Conservation (phyloP, 2,888 invertebrate genomes). For the Koerneria pararmatus region DNA sequence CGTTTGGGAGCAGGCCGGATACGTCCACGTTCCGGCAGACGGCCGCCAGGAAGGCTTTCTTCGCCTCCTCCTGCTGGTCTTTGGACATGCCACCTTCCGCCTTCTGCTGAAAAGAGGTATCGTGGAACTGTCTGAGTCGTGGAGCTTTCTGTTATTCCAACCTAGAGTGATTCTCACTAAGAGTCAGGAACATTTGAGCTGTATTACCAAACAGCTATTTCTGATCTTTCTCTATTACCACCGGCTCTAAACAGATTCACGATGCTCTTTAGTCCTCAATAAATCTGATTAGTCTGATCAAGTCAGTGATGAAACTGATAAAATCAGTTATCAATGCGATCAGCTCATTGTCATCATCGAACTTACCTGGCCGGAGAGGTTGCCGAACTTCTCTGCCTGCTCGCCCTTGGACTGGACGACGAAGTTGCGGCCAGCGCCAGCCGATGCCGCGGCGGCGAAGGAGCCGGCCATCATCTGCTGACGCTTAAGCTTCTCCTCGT, state of each 20-base stretch:
- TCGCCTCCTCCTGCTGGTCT: constrained; percentile 53
- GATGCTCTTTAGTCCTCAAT: no score
- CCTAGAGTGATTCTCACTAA: no score
- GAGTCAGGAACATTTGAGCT: no score
- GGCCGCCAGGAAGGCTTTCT: constrained; percentile 50
- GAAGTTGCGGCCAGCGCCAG: constrained; percentile 52
- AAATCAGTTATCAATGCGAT: neutral
- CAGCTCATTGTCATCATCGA: neutral
- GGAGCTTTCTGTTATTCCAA: no score
- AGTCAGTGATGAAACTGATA: no score
- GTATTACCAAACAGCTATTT: no score
- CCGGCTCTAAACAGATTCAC: no score
- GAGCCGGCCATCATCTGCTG: constrained; percentile 60
- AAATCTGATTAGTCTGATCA: no score
- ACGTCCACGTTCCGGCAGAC: constrained; percentile 52
- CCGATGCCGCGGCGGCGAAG: constrained; percentile 48
- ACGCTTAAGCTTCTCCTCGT: constrained; percentile 59
- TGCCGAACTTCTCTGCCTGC: constrained; percentile 45
- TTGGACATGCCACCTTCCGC: constrained; percentile 33
- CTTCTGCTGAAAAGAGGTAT: constrained; percentile 4
- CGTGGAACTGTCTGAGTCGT: no score
- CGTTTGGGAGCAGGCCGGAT: constrained; percentile 55
- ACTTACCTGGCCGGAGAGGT: constrained; percentile 34
- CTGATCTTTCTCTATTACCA: no score
- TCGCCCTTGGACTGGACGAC: constrained; percentile 46